Evolutionary conservation across 1,140 invertebrate species (phyloP), one percentile per base, ranked within the genome.

Genomic region (Drosophila baimaii): DNA sequence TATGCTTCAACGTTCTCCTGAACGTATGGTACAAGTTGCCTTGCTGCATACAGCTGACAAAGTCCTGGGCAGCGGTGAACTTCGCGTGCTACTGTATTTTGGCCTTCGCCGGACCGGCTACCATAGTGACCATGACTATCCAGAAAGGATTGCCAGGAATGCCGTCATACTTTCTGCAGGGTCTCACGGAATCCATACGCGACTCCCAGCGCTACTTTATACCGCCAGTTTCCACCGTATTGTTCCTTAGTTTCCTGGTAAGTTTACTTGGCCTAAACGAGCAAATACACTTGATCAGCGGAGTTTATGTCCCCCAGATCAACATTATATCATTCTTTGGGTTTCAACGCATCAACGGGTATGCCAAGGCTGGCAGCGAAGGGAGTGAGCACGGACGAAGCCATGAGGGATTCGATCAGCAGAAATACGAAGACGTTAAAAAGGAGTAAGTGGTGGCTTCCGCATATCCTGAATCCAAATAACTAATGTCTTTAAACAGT

Each of bases 151-250:
- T 92, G 13, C 91, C 70, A 0, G 91, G 91, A 33, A 92, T 91
- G 90, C 91, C 91, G 0, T 92, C 91, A 5, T 92, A 92, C 46
- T 92, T 92, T 43, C 57, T 83, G n/a, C 91, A 92, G 39, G 91
- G 91, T 1, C 77, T 91, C 2, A 92, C 89, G 2, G 91, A 91
- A 77, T 92, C 91, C 7, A 90, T 92, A 33, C 76, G 90, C 0
- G 86, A 91, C 51, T 91, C 91, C 1, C 91, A 92, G 35, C 66
- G 91, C 3, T 92, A 92, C 49, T 92, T 92, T 23, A 92, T 92
- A 52, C 91, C 91, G 9, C 91, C 91, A 3, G 91, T 92, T 33
- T 91, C 91, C 2, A 77, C 90, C 2, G 43, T 92, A 9, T 54
- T 92, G 3, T 73, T 84, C 9, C 63, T 90, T 2, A 80, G 86